phyloP scores from a whole-genome alignment of 2,113 vertebrate genomes.

The Oreotragus oreotragus region DNA sequence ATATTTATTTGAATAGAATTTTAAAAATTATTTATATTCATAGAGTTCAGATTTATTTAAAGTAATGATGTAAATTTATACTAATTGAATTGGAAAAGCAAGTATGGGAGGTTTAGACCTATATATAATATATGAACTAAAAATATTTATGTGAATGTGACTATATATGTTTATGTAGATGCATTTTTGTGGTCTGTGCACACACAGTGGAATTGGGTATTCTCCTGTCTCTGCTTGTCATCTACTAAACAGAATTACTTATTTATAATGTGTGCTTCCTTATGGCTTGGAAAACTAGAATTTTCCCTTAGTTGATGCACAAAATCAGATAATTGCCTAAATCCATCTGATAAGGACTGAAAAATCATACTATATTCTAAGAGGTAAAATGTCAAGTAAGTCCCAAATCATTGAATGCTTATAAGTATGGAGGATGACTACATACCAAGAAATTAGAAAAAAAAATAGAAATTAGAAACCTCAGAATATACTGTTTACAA shows the following conservation, averaged over 20 bases:
- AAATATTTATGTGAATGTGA: neutral
- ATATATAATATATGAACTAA: neutral
- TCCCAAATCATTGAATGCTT: neutral
- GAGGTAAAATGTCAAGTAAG: neutral
- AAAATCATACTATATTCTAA: neutral
- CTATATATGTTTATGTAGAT: neutral
- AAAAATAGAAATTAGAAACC: neutral
- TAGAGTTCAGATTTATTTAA: neutral
- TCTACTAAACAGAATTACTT: neutral
- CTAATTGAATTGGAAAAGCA: neutral
- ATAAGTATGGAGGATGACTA: neutral
- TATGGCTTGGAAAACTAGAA: neutral
- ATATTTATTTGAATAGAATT: neutral
- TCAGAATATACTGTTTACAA: neutral
- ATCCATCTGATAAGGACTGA: neutral
- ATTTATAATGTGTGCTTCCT: neutral
- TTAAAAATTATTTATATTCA: neutral
- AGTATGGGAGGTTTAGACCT: neutral
- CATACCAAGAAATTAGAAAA: neutral
- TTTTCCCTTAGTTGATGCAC: neutral
- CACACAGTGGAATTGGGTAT: neutral
- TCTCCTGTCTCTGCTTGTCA: neutral
- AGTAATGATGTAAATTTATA: neutral
- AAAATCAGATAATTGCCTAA: neutral
- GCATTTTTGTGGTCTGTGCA: neutral